phyloP scores from a whole-genome alignment of 2,888 invertebrate genomes.

The Acleris sparsana region DNA sequence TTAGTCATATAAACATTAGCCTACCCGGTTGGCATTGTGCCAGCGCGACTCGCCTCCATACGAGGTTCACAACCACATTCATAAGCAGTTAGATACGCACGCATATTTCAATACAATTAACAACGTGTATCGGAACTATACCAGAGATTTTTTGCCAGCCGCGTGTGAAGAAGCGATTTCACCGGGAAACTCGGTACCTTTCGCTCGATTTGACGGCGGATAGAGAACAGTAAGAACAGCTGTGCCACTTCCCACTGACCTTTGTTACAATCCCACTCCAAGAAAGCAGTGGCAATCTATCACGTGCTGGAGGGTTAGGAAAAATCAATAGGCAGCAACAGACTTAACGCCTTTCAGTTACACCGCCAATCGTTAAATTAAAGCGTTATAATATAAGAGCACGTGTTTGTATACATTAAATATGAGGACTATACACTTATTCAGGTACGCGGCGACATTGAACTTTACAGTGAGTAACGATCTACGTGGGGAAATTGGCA shows the following conservation, averaged over 20 bases:
- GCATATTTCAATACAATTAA: slow-evolving; percentile 72
- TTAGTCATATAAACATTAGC: slow-evolving; percentile 34
- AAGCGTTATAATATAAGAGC: background rate
- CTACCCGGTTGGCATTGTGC: slow-evolving; percentile 60
- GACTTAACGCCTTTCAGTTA: background rate
- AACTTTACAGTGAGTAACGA: slow-evolving; percentile 58
- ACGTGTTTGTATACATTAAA: background rate
- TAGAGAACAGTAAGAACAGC: slow-evolving; percentile 71
- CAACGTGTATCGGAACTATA: slow-evolving; percentile 57
- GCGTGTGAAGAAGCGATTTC: slow-evolving; percentile 78
- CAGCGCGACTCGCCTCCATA: slow-evolving; percentile 59
- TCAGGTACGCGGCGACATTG: slow-evolving; percentile 59
- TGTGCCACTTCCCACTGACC: slow-evolving; percentile 78
- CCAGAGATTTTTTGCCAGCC: slow-evolving; percentile 65
- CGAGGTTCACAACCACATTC: slow-evolving; percentile 52
- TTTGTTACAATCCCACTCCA: slow-evolving; percentile 66
- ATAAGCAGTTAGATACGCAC: slow-evolving; percentile 50
- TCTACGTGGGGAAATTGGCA: slow-evolving; percentile 68
- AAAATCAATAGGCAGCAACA: slow-evolving; percentile 25
- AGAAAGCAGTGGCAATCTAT: slow-evolving; percentile 47
- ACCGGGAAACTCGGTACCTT: slow-evolving; percentile 76
- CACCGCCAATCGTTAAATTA: background rate
- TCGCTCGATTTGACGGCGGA: slow-evolving; percentile 75
- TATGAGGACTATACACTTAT: slow-evolving; percentile 7
- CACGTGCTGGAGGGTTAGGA: slow-evolving; percentile 30